Evolutionary conservation across 2,888 invertebrate genomes (phyloP), one percentile per base, ranked within the genome.

Genomic region (Drosophila maculinotata): DNA sequence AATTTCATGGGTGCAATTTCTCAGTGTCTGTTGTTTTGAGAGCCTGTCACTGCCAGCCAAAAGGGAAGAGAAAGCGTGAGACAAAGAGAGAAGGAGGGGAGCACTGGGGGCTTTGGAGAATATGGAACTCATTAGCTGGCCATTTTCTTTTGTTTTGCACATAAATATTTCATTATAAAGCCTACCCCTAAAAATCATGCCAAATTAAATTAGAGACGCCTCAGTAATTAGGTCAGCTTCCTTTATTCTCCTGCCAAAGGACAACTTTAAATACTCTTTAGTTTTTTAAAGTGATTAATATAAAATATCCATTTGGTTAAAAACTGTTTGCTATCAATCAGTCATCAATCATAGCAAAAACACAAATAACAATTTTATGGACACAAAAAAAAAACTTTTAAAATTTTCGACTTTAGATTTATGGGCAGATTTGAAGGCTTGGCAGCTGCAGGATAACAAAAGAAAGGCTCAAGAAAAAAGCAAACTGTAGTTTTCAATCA

Each of bases 1-100:
- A 82, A 82, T 82, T 82, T 82, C 87, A 78, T 84, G 85, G 69
- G 69, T 72, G 76, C 79, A 84, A 82, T 82, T 87, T 87, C 85
- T 82, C 81, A 87, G 84, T 81, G 81, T 87, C 87, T 75, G 84
- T 62, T 54, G 62, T 62, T 20, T 56, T 53, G 62, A 48, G 56
- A 60, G 52, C 48, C 76, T 85, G 79, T 68, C 76, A 58, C 62
- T 65, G 62, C 39, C 82, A 82, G 72, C 35, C 35, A 20, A 66
- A 51, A 38, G 14, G 7, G 3, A 53, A 52, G 28, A 25, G n/a
- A 23, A n/a, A 48, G 14, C 17, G 17, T 2, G 31, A 7, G 2
- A 1, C 1, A 14, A 17, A 31, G 3, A 10, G 8, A 20, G 30
- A 12, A 9, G 9, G 26, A 7, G 0, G 23, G 26, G 20, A 15